Evolutionary conservation across 2,113 vertebrate species (phyloP), one percentile per base, ranked within the genome.

Genomic region (Capreolus pygargus): DNA sequence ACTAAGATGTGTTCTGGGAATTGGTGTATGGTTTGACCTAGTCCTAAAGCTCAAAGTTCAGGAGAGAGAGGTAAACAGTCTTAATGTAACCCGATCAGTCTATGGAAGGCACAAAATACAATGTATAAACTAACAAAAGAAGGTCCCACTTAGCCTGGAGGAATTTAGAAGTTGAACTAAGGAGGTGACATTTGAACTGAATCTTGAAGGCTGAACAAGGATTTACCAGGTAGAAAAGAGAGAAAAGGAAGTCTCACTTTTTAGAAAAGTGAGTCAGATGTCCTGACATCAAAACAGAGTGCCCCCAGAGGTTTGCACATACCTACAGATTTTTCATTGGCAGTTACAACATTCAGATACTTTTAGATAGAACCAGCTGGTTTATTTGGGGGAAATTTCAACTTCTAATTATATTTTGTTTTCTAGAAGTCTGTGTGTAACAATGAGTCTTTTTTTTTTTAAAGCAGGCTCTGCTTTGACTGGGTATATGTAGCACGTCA

Each of bases 231-330:
- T 91, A 30, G 11, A 54, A 88, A 91, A 67, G 55, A 67, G 47
- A 89, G n/a, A 64, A 92, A 96, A 74, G 27, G 76, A 93, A 91
- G 61, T 70, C 90, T 74, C 4, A 15, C 61, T 57, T 87, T 97
- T 91, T 43, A 55, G 61, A 93, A 87, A 96, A 95, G 58, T 87
- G 45, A 94, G 43, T 60, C 83, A 81, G 30, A 30, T 67, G 14
- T 90, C 94, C 89, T 86, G n/a, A 54, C 27, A 79, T 30, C n/a
- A 74, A 74, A 95, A 97, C 10, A 85, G 43, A 88, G 79, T 47
- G n/a, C 39, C 89, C 58, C 30, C 86, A 89, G 94, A 93, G n/a
- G 23, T 39, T 27, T 58, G 4, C 7, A 28, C 11, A 6, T 39
- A 45, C 17, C 36, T 76, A 36, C 14, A 85, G 30, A 95, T 52